Evolutionary conservation across 2,888 invertebrate species (phyloP), one percentile per base, ranked within the genome.

Genomic region (Andrena dorsata): DNA sequence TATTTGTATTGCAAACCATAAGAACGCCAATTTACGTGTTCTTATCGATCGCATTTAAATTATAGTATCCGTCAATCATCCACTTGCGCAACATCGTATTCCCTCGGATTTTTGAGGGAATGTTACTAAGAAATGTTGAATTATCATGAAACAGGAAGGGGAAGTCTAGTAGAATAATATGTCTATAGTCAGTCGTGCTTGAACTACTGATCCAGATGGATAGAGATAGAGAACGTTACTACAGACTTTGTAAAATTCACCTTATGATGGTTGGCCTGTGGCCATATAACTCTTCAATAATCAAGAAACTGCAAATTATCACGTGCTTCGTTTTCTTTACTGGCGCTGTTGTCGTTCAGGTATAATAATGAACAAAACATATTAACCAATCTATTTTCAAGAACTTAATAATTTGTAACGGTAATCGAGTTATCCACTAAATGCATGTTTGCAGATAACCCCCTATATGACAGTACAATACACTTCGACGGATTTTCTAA

Each of bases 211-310:
- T 20, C 53, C 41, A 66, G 16, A 75, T 63, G 61, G 53, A 75
- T 20, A 32, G 4, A 13, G 60, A 8, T 7, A 26, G 26, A 6
- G 47, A 47, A 32, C 2, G 6, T n/a, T 68, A 63, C 20, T 69
- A 26, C 51, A 61, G 0, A 23, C 0, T 26, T 16, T 49, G 16
- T 23, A 16, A 30, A 53, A 20, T 6, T 32, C 56, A 16, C 13
- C 47, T 71, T 13, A 13, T 64, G 8, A 20, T 56, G 8, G 8
- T 26, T 30, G 64, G 64, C 7, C 13, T 76, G 26, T 75, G 75
- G 75, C 75, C 75, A 16, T 69, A 75, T 26, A 8, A 53, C 20
- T 10, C 20, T 26, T 32, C 64, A 8, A 49, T 6, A 26, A 23
- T 73, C 32, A 35, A 16, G 8, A 20, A 20, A 20, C 8, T 53